Evolutionary conservation across 1,140 invertebrate species (phyloP), one percentile per base, ranked within the genome.

Genomic region (Anagrus nilaparvatae): DNA sequence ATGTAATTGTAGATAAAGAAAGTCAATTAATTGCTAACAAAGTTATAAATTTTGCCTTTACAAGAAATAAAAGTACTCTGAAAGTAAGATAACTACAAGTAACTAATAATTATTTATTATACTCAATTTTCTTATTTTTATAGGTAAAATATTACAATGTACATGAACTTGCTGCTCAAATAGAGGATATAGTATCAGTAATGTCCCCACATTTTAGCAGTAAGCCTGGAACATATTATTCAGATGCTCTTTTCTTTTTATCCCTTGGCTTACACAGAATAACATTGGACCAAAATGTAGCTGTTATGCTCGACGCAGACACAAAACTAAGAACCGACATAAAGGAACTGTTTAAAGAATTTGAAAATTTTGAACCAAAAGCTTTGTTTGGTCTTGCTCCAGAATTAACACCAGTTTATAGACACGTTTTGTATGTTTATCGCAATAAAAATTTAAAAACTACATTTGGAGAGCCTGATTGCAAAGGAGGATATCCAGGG

Each of bases 391-490:
- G 84, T 0, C 63, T 89, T 12, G 81, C 82, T 0, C 75, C 77
- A 4, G 87, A 91, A 61, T 65, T 84, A 19, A 83, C 84, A 2
- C 84, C 86, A 2, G 86, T 89, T 1, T 91, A 90, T 58, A 69
- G 79, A 12, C 85, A 90, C 55, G 75, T 84, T 40, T 65, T 91
- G 3, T 79, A 81, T 44, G 53, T 70, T 7, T 89, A 86, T 58
- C 68, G 82, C 21, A 68, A 63, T 13, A 68, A 73, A 24, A 65
- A 82, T 56, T 74, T 75, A 1, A 63, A 70, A 9, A 81, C 81
- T 4, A 58, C 55, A 8, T 73, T 81, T 29, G 81, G 81, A 19
- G 63, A 67, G 29, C 71, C 76, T n/a, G 40, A 46, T 6, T 57
- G 71, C 39, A 67, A 64, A 3, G 62, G 65, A 14, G 84, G 84